Evolutionary conservation across 2,113 vertebrate species (phyloP).

Genomic region (Phrynosoma blainvillii): DNA sequence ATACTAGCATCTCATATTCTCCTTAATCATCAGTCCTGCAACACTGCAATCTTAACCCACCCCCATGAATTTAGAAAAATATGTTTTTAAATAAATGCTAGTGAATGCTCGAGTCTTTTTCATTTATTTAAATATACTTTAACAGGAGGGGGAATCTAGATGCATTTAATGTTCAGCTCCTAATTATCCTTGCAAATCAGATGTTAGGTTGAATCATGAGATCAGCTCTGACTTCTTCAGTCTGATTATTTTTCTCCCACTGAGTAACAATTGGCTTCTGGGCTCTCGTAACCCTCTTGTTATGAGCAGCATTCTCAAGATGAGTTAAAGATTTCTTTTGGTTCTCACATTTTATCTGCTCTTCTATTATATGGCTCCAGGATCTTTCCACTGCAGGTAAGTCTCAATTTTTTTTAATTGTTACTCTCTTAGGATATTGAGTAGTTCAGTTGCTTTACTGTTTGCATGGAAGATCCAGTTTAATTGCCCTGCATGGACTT

Average conservation of each 20-base stretch:
- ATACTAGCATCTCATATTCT: no score
- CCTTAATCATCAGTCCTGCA: not conserved
- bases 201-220: not conserved
- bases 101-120: not conserved
- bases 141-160: not conserved
- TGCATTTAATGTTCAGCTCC: slow-evolving; percentile 9
- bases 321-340: not conserved
- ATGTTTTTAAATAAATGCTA: not conserved
- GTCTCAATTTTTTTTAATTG: not conserved
- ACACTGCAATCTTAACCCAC: not conserved
- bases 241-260: not conserved
- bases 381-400: slow-evolving; percentile 8
- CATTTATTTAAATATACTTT: not conserved
- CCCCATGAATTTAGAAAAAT: not conserved
- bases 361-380: not conserved
- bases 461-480: not conserved
- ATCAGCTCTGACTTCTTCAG: not conserved
- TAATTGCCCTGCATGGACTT: not conserved
- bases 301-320: not conserved
- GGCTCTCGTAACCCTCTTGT: not conserved
- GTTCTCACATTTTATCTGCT: not conserved
- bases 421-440: not conserved
- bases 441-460: not conserved
- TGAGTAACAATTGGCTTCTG: not conserved
- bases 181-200: slow-evolving; percentile 36